phyloP scores from a whole-genome alignment of 2,888 invertebrate genomes.

The Polyploca ridens region DNA sequence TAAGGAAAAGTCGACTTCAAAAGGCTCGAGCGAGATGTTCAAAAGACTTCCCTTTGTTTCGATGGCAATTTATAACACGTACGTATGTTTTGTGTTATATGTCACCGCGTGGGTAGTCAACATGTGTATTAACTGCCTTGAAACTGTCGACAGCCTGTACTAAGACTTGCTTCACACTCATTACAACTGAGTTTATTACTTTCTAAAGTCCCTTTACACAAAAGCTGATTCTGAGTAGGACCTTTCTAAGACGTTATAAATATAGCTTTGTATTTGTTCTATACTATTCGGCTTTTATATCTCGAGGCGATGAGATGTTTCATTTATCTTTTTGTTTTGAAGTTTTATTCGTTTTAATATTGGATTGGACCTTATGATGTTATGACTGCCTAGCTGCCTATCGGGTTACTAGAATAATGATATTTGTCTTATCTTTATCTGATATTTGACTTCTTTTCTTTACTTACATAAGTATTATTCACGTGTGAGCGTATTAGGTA shows the following conservation, averaged over 20 bases:
- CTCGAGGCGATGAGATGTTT: background rate
- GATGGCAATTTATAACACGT: conserved; percentile 49
- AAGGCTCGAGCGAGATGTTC: conserved; percentile 38
- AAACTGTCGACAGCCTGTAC: conserved; percentile 7
- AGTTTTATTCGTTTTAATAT: background rate
- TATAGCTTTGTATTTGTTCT: background rate
- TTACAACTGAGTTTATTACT: conserved; percentile 9
- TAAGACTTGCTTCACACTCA: conserved; percentile 9
- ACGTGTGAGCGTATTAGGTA: background rate
- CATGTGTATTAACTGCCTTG: conserved; percentile 16
- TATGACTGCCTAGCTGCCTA: background rate
- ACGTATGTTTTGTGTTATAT: conserved; percentile 38
- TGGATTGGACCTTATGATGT: background rate
- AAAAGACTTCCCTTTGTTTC: conserved; percentile 49
- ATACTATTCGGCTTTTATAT: background rate
- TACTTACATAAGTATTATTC: background rate
- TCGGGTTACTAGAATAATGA: background rate
- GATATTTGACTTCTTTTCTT: background rate
- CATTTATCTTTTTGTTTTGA: background rate
- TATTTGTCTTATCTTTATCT: background rate
- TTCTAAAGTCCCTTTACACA: conserved; percentile 9
- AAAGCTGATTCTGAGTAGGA: conserved; percentile 8
- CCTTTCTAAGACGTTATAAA: background rate
- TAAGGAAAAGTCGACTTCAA: conserved; percentile 36
- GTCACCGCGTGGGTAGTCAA: conserved; percentile 30